phyloP scores from a whole-genome alignment of 2,797 vertebrate genomes.

The Notamacropus eugenii region DNA sequence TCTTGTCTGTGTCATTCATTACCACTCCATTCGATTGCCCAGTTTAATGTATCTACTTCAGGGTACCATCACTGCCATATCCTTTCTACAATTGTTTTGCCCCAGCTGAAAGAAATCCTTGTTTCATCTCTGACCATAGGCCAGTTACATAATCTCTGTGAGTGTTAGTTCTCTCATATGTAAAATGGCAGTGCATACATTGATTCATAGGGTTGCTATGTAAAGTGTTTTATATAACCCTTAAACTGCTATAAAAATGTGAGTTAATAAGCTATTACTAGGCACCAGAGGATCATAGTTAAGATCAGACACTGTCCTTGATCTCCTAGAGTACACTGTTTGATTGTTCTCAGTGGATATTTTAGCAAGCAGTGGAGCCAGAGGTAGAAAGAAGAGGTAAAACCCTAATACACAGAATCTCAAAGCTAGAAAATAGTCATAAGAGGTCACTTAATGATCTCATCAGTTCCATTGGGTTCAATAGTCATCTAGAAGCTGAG shows the following conservation, averaged over 20 bases:
- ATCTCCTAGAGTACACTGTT: background rate
- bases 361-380: background rate
- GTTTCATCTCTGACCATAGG: background rate
- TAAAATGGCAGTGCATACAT: background rate
- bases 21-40: background rate
- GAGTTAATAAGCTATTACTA: background rate
- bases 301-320: background rate
- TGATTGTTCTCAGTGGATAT: background rate
- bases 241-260: background rate
- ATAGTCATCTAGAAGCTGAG: background rate
- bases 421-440: background rate
- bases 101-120: background rate
- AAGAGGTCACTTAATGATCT: background rate
- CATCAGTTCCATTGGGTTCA: background rate
- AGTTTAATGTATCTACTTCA: background rate
- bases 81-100: background rate
- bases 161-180: background rate
- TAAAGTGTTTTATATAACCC: background rate
- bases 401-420: background rate
- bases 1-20: background rate
- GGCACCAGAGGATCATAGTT: background rate
- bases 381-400: background rate
- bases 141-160: background rate
- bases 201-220: background rate
- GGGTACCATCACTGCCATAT: background rate